phyloP scores from a whole-genome alignment of 2,888 invertebrate genomes.

The Sycophila texana region DNA sequence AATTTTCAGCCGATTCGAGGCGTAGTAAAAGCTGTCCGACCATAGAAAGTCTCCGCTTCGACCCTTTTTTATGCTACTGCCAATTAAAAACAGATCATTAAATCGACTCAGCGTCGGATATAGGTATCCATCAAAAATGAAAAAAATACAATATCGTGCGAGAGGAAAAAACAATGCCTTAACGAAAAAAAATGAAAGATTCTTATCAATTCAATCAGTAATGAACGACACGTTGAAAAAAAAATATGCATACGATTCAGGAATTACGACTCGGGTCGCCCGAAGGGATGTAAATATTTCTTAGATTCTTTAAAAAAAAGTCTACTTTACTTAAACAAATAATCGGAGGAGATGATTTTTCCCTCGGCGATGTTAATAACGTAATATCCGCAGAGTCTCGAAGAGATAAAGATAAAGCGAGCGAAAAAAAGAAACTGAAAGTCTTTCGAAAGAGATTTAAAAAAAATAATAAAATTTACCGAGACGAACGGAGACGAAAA shows the following conservation, averaged over 20 bases:
- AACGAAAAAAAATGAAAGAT: conserved; percentile 56
- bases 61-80: conserved; percentile 64
- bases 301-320: conserved; percentile 43
- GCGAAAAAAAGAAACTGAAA: conserved; percentile 32
- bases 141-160: conserved; percentile 44
- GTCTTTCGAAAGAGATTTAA: conserved; percentile 49
- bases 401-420: not conserved
- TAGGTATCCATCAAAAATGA: conserved; percentile 15
- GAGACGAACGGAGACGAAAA: conserved; percentile 11
- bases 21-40: conserved; percentile 36
- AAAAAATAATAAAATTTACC: conserved; percentile 18
- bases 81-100: conserved; percentile 61
- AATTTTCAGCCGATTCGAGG: conserved; percentile 47
- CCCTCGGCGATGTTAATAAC: conserved; percentile 4
- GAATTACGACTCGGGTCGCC: conserved; percentile 33
- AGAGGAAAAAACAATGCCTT: conserved; percentile 67
- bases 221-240: not conserved
- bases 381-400: conserved; percentile 31
- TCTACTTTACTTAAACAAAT: conserved; percentile 29
- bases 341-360: conserved; percentile 10
- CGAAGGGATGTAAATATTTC: conserved; percentile 55
- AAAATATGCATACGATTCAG: conserved; percentile 29
- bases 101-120: conserved; percentile 24
- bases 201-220: conserved; percentile 47
- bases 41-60: conserved; percentile 53